phyloP scores from a whole-genome alignment of 2,888 invertebrate genomes.

The Nemotelus nigrinus region DNA sequence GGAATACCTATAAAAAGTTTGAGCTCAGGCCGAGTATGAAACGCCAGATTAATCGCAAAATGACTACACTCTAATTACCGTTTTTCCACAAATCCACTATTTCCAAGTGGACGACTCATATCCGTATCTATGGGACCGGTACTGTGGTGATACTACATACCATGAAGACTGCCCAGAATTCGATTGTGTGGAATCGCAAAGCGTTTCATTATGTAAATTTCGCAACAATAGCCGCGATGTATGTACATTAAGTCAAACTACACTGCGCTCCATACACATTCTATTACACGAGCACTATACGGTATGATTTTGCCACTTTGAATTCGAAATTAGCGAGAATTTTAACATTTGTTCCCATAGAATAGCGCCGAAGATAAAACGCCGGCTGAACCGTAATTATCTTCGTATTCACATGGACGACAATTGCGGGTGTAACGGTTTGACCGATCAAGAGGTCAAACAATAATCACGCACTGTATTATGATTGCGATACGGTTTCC shows the following conservation, averaged over 20 bases:
- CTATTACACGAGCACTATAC: conserved; percentile 30
- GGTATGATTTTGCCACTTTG: conserved; percentile 25
- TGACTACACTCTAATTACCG: conserved; percentile 41
- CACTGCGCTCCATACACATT: not conserved
- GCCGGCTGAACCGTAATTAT: conserved; percentile 24
- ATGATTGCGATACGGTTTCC: not conserved
- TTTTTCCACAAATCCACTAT: conserved; percentile 27
- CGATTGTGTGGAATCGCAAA: conserved; percentile 35
- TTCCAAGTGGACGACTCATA: conserved; percentile 17
- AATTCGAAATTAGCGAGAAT: conserved; percentile 39
- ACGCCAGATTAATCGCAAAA: conserved; percentile 44
- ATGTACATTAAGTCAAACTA: conserved; percentile 27
- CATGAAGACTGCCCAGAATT: conserved; percentile 12
- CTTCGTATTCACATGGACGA: conserved; percentile 31
- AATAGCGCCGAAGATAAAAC: conserved; percentile 26
- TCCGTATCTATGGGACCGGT: not conserved
- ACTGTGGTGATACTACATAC: not conserved
- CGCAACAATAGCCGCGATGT: conserved; percentile 24
- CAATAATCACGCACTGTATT: conserved; percentile 34
- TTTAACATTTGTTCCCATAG: conserved; percentile 29
- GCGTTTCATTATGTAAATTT: conserved; percentile 45
- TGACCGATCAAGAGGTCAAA: conserved; percentile 15
- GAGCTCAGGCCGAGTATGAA: conserved; percentile 1
- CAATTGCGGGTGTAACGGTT: conserved; percentile 36
- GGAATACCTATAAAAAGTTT: too few species aligned